Evolutionary conservation across 2,888 invertebrate genomes (phyloP).

Genomic region (Stictocephala bisonia): DNA sequence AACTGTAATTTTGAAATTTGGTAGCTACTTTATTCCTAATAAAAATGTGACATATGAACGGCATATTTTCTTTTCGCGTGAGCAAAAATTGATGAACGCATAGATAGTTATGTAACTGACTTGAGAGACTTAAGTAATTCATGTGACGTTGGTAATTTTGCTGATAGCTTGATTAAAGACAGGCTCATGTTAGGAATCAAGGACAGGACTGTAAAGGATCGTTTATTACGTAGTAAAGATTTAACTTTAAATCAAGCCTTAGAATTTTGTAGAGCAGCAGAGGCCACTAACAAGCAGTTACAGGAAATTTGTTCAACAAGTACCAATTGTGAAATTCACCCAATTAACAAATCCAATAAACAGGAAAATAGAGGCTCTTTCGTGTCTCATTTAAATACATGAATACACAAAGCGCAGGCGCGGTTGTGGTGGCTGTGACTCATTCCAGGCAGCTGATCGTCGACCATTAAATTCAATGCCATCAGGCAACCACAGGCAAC

Average conservation of each 20-base stretch:
- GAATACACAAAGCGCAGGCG: too few relatives aligned
- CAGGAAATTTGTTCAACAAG: neutral
- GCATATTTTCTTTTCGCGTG: too few relatives aligned
- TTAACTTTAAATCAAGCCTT: slow-evolving; percentile 21
- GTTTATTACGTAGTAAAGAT: slow-evolving; percentile 17
- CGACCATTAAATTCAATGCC: too few relatives aligned
- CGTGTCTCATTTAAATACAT: too few relatives aligned
- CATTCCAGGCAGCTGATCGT: too few relatives aligned
- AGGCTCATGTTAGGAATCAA: slow-evolving; percentile 9
- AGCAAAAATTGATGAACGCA: too few relatives aligned
- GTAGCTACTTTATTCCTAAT: neutral
- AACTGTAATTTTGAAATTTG: neutral
- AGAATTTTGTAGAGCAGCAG: slow-evolving; percentile 14
- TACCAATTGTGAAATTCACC: neutral
- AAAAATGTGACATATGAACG: slow-evolving; percentile 8
- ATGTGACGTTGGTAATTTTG: neutral
- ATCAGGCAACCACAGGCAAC: too few relatives aligned
- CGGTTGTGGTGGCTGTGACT: too few relatives aligned
- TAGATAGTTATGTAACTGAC: slow-evolving; percentile 15
- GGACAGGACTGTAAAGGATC: slow-evolving; percentile 4
- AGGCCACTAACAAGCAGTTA: neutral
- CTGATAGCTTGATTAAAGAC: slow-evolving; percentile 13
- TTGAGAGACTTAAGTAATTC: neutral
- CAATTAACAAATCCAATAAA: neutral
- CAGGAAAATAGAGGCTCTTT: too few relatives aligned